Base-by-base conservation (phyloP, 2,113 vertebrate genomes). In the Tursiops truncatus region DNA sequence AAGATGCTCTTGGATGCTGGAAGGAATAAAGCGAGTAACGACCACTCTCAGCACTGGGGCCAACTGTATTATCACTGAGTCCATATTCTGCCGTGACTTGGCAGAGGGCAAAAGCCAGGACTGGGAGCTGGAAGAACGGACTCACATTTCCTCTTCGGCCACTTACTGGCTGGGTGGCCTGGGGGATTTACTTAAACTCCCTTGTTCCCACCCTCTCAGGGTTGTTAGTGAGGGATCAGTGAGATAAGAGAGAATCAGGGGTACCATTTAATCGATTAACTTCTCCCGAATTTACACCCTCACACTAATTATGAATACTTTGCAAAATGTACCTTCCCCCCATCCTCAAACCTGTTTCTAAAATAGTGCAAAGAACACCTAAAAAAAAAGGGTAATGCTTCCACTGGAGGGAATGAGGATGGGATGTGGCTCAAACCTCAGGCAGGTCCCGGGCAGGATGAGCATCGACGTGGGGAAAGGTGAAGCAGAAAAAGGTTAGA, bases 361-460 rank as follows among this genome's bases (percentile, higher is more conserved):
- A 56, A 50, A 44, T 7, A 70, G n/a, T 8, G 6, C 60, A 15
- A 89, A 68, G 21, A 92, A 73, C 31, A 67, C 44, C 47, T 36
- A 33, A 62, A 36, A 44, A 44, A 18, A 79, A 73, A 94, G 68
- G 70, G 21, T 2, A 44, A 68, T 41, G 56, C 65, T 65, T 47
- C 47, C 1, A 1, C 1, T 44, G 70, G 44, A 33, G 15, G n/a
- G 56, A 41, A 63, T 0, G 44, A 31, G 14, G 23, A 14, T 14
- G 41, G 36, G 50, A 31, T 28, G 31, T 38, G 70, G 88, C 28
- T 23, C 80, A 88, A 25, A 36, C n/a, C 8, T n/a, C 50, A 63
- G 70, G 3, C 0, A 18, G 13, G 62, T 36, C 38, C 28, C 13
- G 7, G 60, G 80, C 25, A 17, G n/a, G 17, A 33, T 2, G 33